phyloP scores from a whole-genome alignment of 92 coral and sea anemone genomes.

The Parazoanthus swiftii region DNA sequence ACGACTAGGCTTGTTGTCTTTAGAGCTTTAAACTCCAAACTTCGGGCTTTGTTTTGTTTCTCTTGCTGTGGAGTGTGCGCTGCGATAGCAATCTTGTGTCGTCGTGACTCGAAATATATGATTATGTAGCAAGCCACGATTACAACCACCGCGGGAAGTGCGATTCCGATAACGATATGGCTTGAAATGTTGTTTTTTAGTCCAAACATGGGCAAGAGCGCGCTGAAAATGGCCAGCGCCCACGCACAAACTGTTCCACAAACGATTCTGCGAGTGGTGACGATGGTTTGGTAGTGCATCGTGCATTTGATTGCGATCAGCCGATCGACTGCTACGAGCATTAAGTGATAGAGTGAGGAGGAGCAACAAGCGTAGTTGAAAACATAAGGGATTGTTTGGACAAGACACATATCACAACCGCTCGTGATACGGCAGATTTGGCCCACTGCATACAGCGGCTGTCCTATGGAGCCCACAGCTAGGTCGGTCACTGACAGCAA shows the following conservation, averaged over 20 bases:
- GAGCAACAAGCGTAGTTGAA: conserved; percentile 1
- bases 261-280: background rate
- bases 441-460: conserved; percentile 1
- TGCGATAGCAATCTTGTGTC: conserved; percentile 7
- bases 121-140: background rate
- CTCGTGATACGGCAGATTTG: background rate
- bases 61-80: conserved; percentile 1
- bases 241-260: background rate
- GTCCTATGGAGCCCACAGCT: background rate
- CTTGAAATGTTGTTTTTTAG: background rate
- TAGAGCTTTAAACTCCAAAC: conserved; percentile 16
- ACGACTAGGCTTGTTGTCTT: conserved; percentile 2
- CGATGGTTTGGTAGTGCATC: background rate
- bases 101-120: background rate
- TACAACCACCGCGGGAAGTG: background rate
- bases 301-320: conserved; percentile 26
- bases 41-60: background rate
- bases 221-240: background rate
- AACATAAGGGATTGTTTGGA: conserved; percentile 5
- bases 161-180: background rate
- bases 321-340: conserved; percentile 9
- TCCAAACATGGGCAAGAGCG: background rate
- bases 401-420: background rate
- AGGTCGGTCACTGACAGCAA: background rate
- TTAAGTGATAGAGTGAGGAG: background rate